Conservation (phyloP, 1,140 invertebrate genomes). For the Hycleus cichorii region DNA sequence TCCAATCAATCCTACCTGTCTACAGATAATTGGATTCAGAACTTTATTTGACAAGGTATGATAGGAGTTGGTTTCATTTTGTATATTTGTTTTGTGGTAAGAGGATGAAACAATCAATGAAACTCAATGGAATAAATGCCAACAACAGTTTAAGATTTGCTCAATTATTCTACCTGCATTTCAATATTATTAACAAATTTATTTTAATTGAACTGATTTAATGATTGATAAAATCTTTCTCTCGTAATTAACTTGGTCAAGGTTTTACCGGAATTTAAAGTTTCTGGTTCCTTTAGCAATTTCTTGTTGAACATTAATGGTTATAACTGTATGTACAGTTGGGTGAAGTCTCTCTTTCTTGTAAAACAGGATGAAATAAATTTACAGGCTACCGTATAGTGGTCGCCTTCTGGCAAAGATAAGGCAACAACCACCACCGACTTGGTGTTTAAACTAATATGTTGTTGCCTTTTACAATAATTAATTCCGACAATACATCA, state of each 20-base stretch:
- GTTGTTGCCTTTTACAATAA: background rate
- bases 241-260: background rate
- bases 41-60: slow-evolving; percentile 28
- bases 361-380: slow-evolving; percentile 4
- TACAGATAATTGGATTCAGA: slow-evolving; percentile 23
- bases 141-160: too few relatives aligned
- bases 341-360: background rate
- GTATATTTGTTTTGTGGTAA: background rate
- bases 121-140: too few relatives aligned
- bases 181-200: too few relatives aligned
- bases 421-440: background rate
- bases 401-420: slow-evolving; percentile 1
- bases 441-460: background rate
- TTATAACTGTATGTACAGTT: slow-evolving; percentile 5
- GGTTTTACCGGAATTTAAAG: background rate
- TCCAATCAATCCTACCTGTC: slow-evolving; percentile 25
- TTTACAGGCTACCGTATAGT: background rate
- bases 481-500: background rate
- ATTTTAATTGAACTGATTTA: too few relatives aligned
- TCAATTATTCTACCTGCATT: too few relatives aligned
- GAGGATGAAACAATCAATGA: background rate
- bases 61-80: slow-evolving; percentile 2
- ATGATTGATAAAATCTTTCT: background rate
- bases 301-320: slow-evolving; percentile 7
- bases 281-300: slow-evolving; percentile 3